Percentiles rank a stretch among this genome's conserved stretches.
Conservation (phyloP, 2,113 vertebrate species). For the Arothron firmamentum region DNA sequence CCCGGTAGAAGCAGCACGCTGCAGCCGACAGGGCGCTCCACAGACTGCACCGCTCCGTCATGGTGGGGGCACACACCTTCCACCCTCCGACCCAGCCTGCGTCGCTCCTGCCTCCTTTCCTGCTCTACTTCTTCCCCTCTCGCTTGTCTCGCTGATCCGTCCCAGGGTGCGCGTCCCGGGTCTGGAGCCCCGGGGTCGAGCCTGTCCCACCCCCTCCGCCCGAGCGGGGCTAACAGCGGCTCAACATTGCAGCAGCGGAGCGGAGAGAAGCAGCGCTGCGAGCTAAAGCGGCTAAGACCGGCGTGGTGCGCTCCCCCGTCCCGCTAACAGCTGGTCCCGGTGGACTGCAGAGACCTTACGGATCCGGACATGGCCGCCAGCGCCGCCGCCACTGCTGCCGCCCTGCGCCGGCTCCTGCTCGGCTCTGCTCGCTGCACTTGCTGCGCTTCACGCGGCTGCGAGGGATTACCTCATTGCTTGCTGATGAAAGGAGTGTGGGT, state of each 20-base stretch:
- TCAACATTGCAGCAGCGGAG: conserved; percentile 59
- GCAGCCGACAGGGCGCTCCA: conserved; percentile 97
- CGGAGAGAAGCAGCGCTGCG: conserved; percentile 15
- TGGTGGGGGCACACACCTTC: conserved; percentile 67
- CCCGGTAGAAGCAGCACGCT: conserved; percentile 98
- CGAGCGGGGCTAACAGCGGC: conserved; percentile 56
- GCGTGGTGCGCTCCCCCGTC: conserved; percentile 20
- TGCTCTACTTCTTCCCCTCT: background rate
- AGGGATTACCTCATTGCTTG: conserved; percentile 83
- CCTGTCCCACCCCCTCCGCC: conserved; percentile 52
- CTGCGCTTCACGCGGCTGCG: conserved; percentile 75
- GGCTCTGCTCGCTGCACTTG: conserved; percentile 59
- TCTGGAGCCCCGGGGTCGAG: conserved; percentile 37
- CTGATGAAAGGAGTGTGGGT: conserved; percentile 77
- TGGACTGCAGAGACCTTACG: conserved; percentile 38
- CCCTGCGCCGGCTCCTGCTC: conserved; percentile 59
- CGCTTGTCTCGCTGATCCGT: conserved; percentile 3
- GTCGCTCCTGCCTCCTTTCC: conserved; percentile 7
- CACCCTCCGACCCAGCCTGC: conserved; percentile 26
- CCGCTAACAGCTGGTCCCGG: conserved; percentile 55
- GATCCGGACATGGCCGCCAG: conserved; percentile 63
- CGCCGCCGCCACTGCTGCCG: conserved; percentile 19
- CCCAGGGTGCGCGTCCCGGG: conserved; percentile 32
- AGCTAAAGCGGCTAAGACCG: conserved; percentile 35
- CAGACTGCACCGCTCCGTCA: conserved; percentile 96